Base-by-base conservation (phyloP, 2,888 invertebrate species). In the Sinopyrophorus schimmeli region DNA sequence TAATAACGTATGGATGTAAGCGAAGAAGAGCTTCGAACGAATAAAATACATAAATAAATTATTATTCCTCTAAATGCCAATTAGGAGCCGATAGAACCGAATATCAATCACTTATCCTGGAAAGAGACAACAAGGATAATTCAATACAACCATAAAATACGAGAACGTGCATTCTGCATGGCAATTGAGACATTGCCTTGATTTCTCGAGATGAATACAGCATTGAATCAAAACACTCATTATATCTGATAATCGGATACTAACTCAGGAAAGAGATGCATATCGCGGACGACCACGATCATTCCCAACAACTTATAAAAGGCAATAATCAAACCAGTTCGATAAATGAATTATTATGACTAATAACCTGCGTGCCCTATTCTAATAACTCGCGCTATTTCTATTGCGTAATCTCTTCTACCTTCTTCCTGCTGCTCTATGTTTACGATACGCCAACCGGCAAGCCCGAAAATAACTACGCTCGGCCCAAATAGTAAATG, bases 221-320 rank as follows among this genome's bases (percentile, higher is more conserved):
- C 64, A 64, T 60, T 64, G 68, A 65, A 68, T 68, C 67, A 69
- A 68, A 68, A 67, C 68, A 65, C 63, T 69, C 67, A 67, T 69
- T 68, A 69, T 66, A 57, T 57, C 54, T 35, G 49, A 47, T 54
- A 46, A 52, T 57, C 46, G 54, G 26, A 52, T 56, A 51, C 43
- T 54, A 56, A 48, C 47, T 54, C 48, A 52, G 30, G 32, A 21
- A 54, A 60, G 56, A 61, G 67, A 65, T 66, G 60, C 54, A 55
- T 63, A 64, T 65, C 66, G 53, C 53, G 46, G 57, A 58, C 59
- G 55, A 60, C 61, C 60, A 57, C 61, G 56, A 64, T 59, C 61
- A 60, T 55, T 54, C 54, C 57, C 60, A 65, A 67, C 67, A 61
- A 66, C 66, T 66, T 67, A 66, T 64, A 64, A 63, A 49, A 61